A percentile compares a stretch with the other conserved stretches of the same genome.
Conservation (phyloP, 2,888 invertebrate genomes). For the Archaeoteleia sp. region DNA sequence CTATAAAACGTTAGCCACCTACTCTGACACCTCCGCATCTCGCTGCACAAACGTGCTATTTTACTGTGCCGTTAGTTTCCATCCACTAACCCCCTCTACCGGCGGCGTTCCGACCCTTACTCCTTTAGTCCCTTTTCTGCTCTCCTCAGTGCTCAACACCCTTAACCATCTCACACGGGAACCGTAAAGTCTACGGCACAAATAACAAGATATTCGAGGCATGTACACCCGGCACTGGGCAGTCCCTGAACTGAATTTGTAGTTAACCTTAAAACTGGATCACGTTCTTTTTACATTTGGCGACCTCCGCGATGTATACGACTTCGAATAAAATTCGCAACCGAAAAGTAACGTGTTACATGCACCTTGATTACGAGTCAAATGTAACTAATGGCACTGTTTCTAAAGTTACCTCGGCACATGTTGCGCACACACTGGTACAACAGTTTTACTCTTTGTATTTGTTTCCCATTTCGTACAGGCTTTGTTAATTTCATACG, state of each 20-base stretch:
- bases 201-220: constrained; percentile 65
- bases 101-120: constrained; percentile 28
- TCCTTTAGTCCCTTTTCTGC: constrained; percentile 27
- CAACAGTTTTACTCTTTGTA: too few species aligned
- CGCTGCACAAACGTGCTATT: constrained; percentile 62
- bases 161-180: constrained; percentile 60
- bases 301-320: constrained; percentile 4
- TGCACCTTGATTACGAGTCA: constrained; percentile 17
- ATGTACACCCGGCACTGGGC: constrained; percentile 54
- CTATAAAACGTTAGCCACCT: constrained; percentile 65
- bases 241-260: constrained; percentile 56
- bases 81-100: constrained; percentile 23
- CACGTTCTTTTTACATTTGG: constrained; percentile 28
- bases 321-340: constrained; percentile 16
- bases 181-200: constrained; percentile 65
- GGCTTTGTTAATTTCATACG: too few species aligned
- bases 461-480: too few species aligned
- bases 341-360: constrained; percentile 7
- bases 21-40: constrained; percentile 45
- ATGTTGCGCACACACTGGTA: too few species aligned
- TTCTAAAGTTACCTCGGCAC: neutral
- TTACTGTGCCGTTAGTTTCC: constrained; percentile 59
- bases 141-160: constrained; percentile 21
- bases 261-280: constrained; percentile 57
- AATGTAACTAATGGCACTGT: constrained; percentile 19